A percentile compares a stretch with the other conserved stretches of the same genome.
Evolutionary conservation across 2,113 vertebrate species (phyloP).

Genomic region (Casuarius casuarius): DNA sequence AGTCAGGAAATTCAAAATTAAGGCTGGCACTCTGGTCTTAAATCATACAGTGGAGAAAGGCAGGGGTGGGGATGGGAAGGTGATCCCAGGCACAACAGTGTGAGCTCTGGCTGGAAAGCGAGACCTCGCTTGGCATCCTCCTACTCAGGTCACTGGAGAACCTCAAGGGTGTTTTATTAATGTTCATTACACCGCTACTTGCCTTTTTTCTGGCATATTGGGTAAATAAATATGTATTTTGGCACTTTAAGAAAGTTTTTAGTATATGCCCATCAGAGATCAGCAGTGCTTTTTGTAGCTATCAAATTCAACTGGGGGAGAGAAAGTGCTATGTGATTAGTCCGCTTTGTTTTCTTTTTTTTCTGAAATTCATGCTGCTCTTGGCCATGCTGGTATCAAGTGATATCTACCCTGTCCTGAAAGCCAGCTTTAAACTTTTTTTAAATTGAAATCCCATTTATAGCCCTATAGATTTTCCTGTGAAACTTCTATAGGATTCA

Average conservation of each 20-base stretch:
- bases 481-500: neutral
- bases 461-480: neutral
- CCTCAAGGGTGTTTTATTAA: neutral
- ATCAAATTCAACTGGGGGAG: neutral
- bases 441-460: neutral
- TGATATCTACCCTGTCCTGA: neutral
- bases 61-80: neutral
- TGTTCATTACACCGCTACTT: neutral
- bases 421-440: neutral
- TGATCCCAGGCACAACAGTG: neutral
- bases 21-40: conserved; percentile 52
- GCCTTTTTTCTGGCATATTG: neutral
- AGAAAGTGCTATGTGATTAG: neutral
- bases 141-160: neutral
- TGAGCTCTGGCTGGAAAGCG: neutral
- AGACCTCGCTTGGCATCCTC: neutral
- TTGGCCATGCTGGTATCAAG: neutral
- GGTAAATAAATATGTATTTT: neutral
- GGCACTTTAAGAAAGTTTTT: neutral
- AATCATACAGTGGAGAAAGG: neutral
- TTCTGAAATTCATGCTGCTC: neutral
- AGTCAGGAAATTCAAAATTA: conserved; percentile 66
- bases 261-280: neutral
- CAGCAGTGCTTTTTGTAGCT: neutral
- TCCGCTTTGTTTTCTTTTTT: neutral